Evolutionary conservation across 2,888 invertebrate genomes (phyloP).

Genomic region (Dysmachus trigonus): DNA sequence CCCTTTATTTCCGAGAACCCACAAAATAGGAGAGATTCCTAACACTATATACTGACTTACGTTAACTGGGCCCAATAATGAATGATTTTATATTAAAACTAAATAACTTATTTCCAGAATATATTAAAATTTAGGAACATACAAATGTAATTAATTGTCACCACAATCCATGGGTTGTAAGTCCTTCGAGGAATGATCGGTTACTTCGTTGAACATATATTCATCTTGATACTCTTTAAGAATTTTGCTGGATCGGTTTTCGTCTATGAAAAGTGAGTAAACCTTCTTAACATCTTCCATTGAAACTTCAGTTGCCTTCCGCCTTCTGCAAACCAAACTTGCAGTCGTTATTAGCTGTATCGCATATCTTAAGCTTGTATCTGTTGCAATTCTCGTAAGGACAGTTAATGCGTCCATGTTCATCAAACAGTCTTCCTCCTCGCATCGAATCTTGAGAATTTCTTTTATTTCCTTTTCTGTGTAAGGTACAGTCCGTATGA

Average conservation of each 20-base stretch:
- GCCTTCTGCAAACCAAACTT: constrained; percentile 88
- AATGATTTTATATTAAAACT: neutral
- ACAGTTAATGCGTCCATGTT: constrained; percentile 89
- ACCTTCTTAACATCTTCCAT: constrained; percentile 95
- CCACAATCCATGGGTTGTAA: constrained; percentile 60
- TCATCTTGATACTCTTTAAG: constrained; percentile 95
- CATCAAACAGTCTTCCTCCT: constrained; percentile 98
- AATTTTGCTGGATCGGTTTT: constrained; percentile 91
- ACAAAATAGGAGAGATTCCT: too few species aligned
- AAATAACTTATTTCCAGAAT: neutral
- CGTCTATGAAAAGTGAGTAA: constrained; percentile 93
- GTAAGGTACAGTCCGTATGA: constrained; percentile 91
- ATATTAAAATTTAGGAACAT: neutral
- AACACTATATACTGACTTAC: too few species aligned
- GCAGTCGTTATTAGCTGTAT: constrained; percentile 98
- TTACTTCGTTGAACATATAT: constrained; percentile 86
- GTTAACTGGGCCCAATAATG: too few species aligned
- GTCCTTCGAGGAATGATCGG: constrained; percentile 54
- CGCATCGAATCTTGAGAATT: constrained; percentile 93
- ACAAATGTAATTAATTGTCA: constrained; percentile 45
- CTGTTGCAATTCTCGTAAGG: constrained; percentile 89
- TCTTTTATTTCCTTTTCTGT: constrained; percentile 87
- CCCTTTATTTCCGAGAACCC: too few species aligned
- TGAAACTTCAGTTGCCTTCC: constrained; percentile 83
- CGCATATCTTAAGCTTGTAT: constrained; percentile 94